Percentiles rank a stretch among this genome's conserved stretches.
Conservation (phyloP, 2,797 vertebrate species). For the Mormyrus hasselquistii region DNA sequence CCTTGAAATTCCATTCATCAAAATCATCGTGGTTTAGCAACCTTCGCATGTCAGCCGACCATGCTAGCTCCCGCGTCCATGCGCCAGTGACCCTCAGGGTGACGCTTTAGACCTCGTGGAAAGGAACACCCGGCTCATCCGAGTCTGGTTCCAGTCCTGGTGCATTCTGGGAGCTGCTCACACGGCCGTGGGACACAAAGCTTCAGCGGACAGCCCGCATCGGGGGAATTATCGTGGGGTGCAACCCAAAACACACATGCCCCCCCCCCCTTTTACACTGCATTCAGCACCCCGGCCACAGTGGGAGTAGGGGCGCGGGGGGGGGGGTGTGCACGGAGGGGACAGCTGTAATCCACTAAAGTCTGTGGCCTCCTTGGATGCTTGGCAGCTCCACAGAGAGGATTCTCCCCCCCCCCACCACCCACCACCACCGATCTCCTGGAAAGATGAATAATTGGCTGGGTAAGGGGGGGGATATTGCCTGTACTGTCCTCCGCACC, state of each 20-base stretch:
- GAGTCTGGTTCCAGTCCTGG: not conserved
- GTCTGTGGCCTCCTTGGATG: constrained; percentile 47
- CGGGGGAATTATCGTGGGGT: constrained; percentile 1
- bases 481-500: constrained; percentile 36
- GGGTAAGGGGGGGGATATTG: constrained; percentile 32
- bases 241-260: constrained; percentile 9
- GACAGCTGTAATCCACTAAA: constrained; percentile 54
- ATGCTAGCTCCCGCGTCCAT: not conserved
- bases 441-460: constrained; percentile 43
- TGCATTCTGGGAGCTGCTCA: not conserved
- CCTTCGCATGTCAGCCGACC: not conserved
- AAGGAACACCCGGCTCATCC: not conserved
- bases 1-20: not conserved
- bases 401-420: constrained; percentile 33
- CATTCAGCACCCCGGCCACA: not conserved
- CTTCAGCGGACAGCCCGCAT: not conserved
- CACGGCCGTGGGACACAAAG: not conserved
- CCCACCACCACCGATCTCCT: constrained; percentile 29
- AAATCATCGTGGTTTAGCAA: not conserved
- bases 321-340: not conserved
- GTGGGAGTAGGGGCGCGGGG: not conserved
- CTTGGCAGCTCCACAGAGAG: constrained; percentile 48
- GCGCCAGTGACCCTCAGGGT: not conserved
- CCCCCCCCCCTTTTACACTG: not conserved
- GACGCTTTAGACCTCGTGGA: not conserved